Conservation (phyloP, 2,113 vertebrate species). For the Neotoma lepida region DNA sequence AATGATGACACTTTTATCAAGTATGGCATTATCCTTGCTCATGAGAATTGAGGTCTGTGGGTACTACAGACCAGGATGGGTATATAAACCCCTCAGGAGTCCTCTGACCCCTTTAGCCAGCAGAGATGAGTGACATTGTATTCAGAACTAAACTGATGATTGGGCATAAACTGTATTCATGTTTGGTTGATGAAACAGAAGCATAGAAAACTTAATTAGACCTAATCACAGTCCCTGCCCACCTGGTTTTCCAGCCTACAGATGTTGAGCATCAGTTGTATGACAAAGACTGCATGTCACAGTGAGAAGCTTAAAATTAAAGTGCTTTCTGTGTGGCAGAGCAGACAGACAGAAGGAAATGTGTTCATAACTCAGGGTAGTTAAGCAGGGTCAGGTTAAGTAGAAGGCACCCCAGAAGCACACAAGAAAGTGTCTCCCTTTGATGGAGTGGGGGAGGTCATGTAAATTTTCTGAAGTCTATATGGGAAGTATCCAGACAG, state of each 20-base stretch:
- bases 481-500: not conserved
- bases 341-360: no score
- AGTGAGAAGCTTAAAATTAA: not conserved
- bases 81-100: not conserved
- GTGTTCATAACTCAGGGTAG: not conserved
- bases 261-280: not conserved
- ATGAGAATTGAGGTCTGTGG: not conserved
- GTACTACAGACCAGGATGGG: not conserved
- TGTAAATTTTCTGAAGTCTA: not conserved
- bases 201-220: not conserved
- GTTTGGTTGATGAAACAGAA: constrained; percentile 11
- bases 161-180: not conserved
- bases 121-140: not conserved
- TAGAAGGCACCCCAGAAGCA: not conserved
- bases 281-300: not conserved
- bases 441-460: not conserved
- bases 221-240: no score
- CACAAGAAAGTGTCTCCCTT: not conserved
- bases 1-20: not conserved
- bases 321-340: rapidly evolving
- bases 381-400: not conserved
- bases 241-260: not conserved
- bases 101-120: not conserved
- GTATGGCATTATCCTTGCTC: not conserved
- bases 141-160: not conserved